Evolutionary conservation across 2,888 invertebrate species (phyloP), one percentile per base, ranked within the genome.

Genomic region (Drosophila basisetae): DNA sequence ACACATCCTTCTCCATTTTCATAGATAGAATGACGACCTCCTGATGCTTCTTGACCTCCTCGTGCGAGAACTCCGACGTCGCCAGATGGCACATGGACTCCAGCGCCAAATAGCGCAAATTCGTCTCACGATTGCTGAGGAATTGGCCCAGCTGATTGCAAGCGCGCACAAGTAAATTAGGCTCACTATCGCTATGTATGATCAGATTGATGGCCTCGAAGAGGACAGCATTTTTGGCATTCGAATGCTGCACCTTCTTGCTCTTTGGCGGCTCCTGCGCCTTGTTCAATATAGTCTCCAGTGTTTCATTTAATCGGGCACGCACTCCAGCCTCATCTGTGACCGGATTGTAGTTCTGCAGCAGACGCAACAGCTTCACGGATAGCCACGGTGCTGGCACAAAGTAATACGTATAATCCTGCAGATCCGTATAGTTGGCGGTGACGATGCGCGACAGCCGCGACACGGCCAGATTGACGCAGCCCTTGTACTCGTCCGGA

Each of bases 371-470:
- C 68, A 99, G 94, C 94, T 99, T 99, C 25, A 99, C 99, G 70
- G 99, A 99, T 41, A 99, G 95, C 99, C 99, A 99, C 22, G 99
- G 99, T n/a, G 99, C 99, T 83, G 99, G 99, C 76, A 99, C 99
- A 95, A 99, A 99, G 93, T 99, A 99, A 94, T 99, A 99, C 5
- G 99, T 99, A 93, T 99, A 99, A 94, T 99, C 99, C 94, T 99
- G 99, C 80, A 99, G 95, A 94, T 99, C 99, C 83, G 99, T 99
- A 92, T 99, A 99, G 92, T 99, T 99, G 56, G 99, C 98, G 65
- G 99, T 99, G 10, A 99, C 99, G 94, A 99, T 99, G 92, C 99
- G 95, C 93, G 98, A 99, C 49, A 99, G 95, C 90, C 99, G 95
- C 30, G 99, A 99, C 56, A 99, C 99, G 69, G 99, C 99, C 76